phyloP scores from a whole-genome alignment of 2,113 vertebrate genomes.

The Archilochus colubris region DNA sequence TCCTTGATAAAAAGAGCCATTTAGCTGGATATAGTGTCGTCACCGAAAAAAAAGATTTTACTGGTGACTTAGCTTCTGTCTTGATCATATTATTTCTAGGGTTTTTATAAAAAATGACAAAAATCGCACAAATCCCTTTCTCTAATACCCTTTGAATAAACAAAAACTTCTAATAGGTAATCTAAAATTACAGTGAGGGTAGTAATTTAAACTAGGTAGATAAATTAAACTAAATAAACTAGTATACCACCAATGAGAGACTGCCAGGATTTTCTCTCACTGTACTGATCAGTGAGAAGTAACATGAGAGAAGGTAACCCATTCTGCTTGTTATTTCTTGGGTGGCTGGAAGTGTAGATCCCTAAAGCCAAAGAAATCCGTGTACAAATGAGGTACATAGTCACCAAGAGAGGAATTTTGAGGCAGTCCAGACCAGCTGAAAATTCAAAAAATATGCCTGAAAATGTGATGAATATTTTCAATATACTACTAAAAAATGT shows the following conservation, averaged over 20 bases:
- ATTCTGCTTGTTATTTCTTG: background rate
- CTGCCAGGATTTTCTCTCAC: background rate
- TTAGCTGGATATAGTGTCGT: background rate
- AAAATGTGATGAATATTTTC: constrained; percentile 22
- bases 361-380: background rate
- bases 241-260: background rate
- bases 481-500: background rate
- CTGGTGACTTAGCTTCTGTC: background rate
- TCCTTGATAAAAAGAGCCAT: background rate
- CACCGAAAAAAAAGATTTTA: background rate
- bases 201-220: background rate
- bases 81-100: background rate
- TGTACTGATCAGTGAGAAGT: background rate
- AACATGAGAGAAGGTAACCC: background rate
- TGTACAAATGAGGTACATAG: background rate
- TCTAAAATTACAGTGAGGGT: background rate
- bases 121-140: background rate
- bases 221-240: background rate
- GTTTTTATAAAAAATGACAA: background rate
- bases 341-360: background rate
- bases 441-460: background rate
- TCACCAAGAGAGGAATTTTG: background rate
- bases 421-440: constrained; percentile 7
- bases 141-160: background rate
- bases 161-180: background rate